phyloP scores from a whole-genome alignment of 2,888 invertebrate genomes.

The Tachystola acroxantha region DNA sequence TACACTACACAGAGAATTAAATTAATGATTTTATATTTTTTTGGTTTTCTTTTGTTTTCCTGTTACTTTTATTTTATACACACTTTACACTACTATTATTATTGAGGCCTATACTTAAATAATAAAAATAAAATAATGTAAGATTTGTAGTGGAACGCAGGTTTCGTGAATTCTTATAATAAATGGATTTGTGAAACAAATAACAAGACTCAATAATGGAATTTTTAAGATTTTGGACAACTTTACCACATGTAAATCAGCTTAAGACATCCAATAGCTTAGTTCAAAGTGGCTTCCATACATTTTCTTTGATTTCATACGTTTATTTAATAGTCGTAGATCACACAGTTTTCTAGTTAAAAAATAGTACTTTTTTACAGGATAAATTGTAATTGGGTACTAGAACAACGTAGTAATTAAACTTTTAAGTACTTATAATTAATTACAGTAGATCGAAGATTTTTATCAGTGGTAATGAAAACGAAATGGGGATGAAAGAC shows the following conservation, averaged over 20 bases:
- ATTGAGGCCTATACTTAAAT: constrained; percentile 1
- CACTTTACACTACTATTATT: constrained; percentile 13
- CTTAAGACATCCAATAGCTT: constrained; percentile 11
- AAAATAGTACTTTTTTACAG: constrained; percentile 21
- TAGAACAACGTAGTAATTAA: constrained; percentile 33
- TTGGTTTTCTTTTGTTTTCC: constrained; percentile 36
- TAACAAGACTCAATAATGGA: constrained; percentile 33
- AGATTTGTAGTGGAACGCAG: no score
- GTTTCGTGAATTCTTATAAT: no score
- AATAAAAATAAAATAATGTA: no score
- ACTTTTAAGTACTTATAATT: constrained; percentile 23
- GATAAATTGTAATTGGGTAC: constrained; percentile 36
- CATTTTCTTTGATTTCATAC: constrained; percentile 2
- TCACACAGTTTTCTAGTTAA: constrained; percentile 18
- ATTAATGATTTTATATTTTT: constrained; percentile 57
- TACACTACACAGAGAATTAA: constrained; percentile 70
- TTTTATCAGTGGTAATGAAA: constrained; percentile 15
- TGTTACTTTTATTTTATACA: constrained; percentile 22
- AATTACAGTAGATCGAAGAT: constrained; percentile 18
- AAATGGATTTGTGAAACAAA: constrained; percentile 55
- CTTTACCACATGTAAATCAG: constrained; percentile 19
- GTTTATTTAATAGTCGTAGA: neutral
- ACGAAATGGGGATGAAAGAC: no score
- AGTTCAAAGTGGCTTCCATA: constrained; percentile 8
- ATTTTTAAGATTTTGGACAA: constrained; percentile 29